Base-by-base conservation (phyloP, 2,888 invertebrate species). In the Dimorphilus gyrociliatus region DNA sequence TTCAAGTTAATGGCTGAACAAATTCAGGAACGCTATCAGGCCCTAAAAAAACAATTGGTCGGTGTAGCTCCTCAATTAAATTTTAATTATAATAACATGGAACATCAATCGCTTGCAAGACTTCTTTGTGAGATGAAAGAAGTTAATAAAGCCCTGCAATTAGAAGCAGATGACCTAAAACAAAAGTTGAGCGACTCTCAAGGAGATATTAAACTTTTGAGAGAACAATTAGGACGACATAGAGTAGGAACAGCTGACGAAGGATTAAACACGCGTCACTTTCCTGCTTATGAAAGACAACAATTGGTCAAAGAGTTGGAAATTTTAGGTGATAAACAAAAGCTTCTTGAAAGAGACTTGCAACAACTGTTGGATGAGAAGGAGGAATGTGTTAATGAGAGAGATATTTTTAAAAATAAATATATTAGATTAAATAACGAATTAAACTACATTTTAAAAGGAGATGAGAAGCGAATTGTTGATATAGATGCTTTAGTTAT, bases 381-480 rank as follows among this genome's bases (percentile, higher is more conserved):
- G 51, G 81, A 81, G 50, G 82, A 82, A 51, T 59, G 78, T 19
- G 72, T 76, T 13, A 74, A 72, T 4, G 81, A 82, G 53, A 67
- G 81, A 36, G 81, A 82, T 57, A 77, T 78, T 16, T 81, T 78
- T 52, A 78, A 79, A 52, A 75, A 72, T 45, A 82, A 82, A 65
- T 76, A 78, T 3, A 79, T 80, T 51, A 68, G 81, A 7, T 66
- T 82, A 15, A 81, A 81, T 58, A 75, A 78, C 42, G 79, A 81
- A 53, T 69, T 84, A 13, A 73, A 75, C 44, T 73, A 73, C 41
- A 72, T 80, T 37, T 59, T 79, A 8, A 68, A 63, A 37, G 68
- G 66, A 19, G 63, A 67, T 37, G 63, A 64, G 32, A 58, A 60
- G 18, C 55, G 64, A 48, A 65, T 78, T 19, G 68, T 82, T 8